Conservation (phyloP, 2,888 invertebrate genomes). For the Baronia brevicornis region DNA sequence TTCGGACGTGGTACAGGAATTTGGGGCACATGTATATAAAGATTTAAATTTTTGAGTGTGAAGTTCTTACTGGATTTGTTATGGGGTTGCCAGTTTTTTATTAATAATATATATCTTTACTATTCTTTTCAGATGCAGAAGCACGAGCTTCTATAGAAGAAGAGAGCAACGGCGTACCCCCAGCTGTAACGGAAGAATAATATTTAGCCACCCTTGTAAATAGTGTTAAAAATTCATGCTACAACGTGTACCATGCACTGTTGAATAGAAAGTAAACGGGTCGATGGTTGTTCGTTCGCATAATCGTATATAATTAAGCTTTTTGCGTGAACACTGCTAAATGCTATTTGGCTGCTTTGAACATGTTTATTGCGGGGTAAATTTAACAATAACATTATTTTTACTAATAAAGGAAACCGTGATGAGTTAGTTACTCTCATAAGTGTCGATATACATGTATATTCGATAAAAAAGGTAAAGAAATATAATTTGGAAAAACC, state of each 20-base stretch:
- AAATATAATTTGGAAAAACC: too few relatives aligned
- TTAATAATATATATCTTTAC: slow-evolving; percentile 2
- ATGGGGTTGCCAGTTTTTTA: too few relatives aligned
- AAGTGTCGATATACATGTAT: too few relatives aligned
- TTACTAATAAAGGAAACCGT: too few relatives aligned
- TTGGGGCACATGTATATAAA: background rate
- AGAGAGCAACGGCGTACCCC: slow-evolving; percentile 43
- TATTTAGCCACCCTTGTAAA: slow-evolving; percentile 72
- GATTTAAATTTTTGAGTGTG: too few relatives aligned
- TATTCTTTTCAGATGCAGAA: slow-evolving; percentile 67
- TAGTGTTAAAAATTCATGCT: slow-evolving; percentile 63
- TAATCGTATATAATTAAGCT: slow-evolving; percentile 16
- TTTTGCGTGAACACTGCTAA: slow-evolving; percentile 8
- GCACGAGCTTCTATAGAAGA: slow-evolving; percentile 68
- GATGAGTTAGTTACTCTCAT: too few relatives aligned
- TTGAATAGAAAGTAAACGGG: slow-evolving; percentile 48
- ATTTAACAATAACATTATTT: too few relatives aligned
- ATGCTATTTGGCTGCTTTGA: too few relatives aligned
- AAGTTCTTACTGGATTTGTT: too few relatives aligned
- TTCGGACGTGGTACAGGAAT: background rate
- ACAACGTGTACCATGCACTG: slow-evolving; percentile 56
- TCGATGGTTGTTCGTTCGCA: slow-evolving; percentile 10
- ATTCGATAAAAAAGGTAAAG: too few relatives aligned
- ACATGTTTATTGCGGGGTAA: too few relatives aligned
- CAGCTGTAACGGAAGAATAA: slow-evolving; percentile 64